Evolutionary conservation across 2,888 invertebrate genomes (phyloP), one percentile per base, ranked within the genome.

Genomic region (Parelbella ahira): DNA sequence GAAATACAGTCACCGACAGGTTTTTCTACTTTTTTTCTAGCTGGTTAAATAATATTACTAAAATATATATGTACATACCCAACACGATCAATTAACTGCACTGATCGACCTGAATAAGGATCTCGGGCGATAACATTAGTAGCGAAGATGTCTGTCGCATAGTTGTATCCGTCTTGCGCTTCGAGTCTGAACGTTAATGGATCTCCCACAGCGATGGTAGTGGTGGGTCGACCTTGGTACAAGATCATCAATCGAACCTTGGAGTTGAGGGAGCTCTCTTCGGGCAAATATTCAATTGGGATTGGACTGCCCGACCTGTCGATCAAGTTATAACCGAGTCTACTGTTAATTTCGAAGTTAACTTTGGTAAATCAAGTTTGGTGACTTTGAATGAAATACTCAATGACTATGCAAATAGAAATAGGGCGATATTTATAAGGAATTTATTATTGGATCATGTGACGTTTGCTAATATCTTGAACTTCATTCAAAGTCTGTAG

Each of bases 191-290:
- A 96, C 4, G 96, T 96, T 4, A 97, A 70, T 0, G 96, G 96
- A 77, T 97, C 97, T 0, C 97, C 97, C 1, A 97, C 97, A 3
- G 97, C 97, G 28, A 97, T 97, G 1, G 96, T 97, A 0, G 96
- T 97, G 0, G 97, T 97, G 0, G 97, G 96, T 53, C 96, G 84
- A 25, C 96, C 96, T 82, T 97, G 95, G 69, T 97, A 97, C 29
- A 97, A 74, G 55, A 97, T 96, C 83, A 93, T 88, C 49, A 97
- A 76, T 8, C 96, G 91, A 1, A 97, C 95, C 67, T 95, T 94
- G 0, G 96, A 96, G 69, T 96, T 96, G 20, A 97, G 79, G 0
- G 96, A 94, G 60, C 97, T 97, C 69, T 97, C 96, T 6, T 96
- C 96, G 9, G 97, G 97, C 3, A 97, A 84, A 68, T 96, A 96